Evolutionary conservation across 92 coral and sea anemone species (phyloP).

Genomic region (Isaurus tuberculatus): DNA sequence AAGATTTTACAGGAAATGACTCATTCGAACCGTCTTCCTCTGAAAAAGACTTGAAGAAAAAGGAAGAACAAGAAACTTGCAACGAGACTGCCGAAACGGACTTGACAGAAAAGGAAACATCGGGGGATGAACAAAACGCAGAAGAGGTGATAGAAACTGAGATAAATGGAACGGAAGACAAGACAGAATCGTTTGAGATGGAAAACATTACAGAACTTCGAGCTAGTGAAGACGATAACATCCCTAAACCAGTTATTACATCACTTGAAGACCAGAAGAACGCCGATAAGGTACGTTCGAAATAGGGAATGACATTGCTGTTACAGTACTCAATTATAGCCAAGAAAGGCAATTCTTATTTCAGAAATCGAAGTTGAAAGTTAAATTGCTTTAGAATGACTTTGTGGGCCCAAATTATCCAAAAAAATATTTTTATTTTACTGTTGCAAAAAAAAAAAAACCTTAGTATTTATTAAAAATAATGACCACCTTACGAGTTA

Average conservation of each 20-base stretch:
- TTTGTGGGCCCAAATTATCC: too few relatives aligned
- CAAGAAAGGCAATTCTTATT: neutral
- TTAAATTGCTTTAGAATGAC: neutral
- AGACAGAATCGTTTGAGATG: neutral
- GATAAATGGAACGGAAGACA: neutral
- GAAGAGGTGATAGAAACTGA: slow-evolving; percentile 28
- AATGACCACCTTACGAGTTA: too few relatives aligned
- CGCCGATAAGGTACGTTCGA: neutral
- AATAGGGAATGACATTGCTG: neutral
- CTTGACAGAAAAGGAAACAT: slow-evolving; percentile 37
- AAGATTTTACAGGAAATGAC: neutral
- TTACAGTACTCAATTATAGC: neutral
- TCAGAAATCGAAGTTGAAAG: neutral
- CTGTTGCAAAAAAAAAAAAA: too few relatives aligned
- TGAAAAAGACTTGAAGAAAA: neutral
- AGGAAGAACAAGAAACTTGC: slow-evolving; percentile 3
- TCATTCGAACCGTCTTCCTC: neutral
- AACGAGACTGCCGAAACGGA: slow-evolving; percentile 32
- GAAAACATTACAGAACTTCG: slow-evolving; percentile 21
- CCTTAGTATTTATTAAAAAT: too few relatives aligned
- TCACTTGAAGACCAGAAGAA: neutral
- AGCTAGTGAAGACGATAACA: neutral
- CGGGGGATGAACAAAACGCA: slow-evolving; percentile 26
- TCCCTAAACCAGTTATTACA: neutral
- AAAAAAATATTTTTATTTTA: too few relatives aligned